A percentile compares a stretch with the other conserved stretches of the same genome.
phyloP scores from a whole-genome alignment of 1,140 invertebrate species.

The Meloidogyne floridensis region DNA sequence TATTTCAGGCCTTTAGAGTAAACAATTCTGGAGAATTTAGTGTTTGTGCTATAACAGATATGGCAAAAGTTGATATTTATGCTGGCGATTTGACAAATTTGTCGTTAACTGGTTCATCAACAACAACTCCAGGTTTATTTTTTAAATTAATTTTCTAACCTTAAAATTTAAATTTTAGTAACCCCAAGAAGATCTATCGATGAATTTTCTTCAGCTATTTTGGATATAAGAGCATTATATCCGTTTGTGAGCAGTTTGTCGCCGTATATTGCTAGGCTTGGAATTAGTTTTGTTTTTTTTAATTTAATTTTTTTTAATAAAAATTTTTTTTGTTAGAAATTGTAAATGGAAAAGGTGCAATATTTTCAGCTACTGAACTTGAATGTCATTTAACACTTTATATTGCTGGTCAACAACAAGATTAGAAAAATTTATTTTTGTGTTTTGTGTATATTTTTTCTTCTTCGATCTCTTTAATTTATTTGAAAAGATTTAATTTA shows the following conservation, averaged over 20 bases:
- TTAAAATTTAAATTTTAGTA: background rate
- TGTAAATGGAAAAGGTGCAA: constrained; percentile 16
- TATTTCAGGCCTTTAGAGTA: constrained; percentile 19
- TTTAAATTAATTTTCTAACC: background rate
- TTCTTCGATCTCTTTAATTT: background rate
- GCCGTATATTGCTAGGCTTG: constrained; percentile 2
- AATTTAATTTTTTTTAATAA: background rate
- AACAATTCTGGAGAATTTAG: constrained; percentile 22
- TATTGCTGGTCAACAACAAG: constrained; percentile 15
- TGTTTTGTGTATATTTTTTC: background rate
- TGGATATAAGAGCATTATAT: constrained; percentile 22
- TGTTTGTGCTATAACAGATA: constrained; percentile 14
- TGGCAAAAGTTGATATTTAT: constrained; percentile 24
- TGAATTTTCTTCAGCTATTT: constrained; percentile 14
- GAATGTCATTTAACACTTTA: constrained; percentile 28
- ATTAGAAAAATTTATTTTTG: background rate
- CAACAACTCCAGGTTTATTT: background rate
- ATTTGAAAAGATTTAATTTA: background rate
- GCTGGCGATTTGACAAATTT: constrained; percentile 14
- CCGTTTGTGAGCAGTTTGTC: constrained; percentile 17
- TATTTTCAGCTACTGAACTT: constrained; percentile 23
- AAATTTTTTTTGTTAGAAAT: constrained; percentile 27
- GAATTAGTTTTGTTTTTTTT: constrained; percentile 24
- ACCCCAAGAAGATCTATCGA: background rate
- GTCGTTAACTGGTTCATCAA: constrained; percentile 12